Evolutionary conservation across 2,797 vertebrate species (phyloP), one percentile per base, ranked within the genome.

Genomic region (Schizothorax lantsangensis): DNA sequence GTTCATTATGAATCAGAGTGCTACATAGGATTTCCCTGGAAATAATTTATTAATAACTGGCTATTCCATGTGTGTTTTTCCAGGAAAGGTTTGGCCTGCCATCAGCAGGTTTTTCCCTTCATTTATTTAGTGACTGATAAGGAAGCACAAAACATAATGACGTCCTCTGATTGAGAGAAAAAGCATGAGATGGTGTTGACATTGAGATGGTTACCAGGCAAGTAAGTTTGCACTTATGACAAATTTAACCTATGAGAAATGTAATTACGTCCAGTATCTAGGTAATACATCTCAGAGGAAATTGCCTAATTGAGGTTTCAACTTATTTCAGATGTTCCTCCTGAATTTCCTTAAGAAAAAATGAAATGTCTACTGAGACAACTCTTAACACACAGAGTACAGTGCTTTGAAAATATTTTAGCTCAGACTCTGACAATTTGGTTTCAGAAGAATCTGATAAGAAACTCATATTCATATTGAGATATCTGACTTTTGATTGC

Each of bases 121-220:
- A 66, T 81, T 86, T 86, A 71, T 81, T 81, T 86, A 40, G 23
- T 49, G 17, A 81, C 85, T 75, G 57, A 86, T 86, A 80, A 80
- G 84, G 57, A 74, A 54, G 79, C 19, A 1, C 45, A 49, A 38
- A 74, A 26, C 43, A 74, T 64, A 52, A 62, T 72, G 62, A 86
- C 17, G 30, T 86, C 5, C 66, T 64, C 43, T 79, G 43, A 72
- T 72, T 85, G 10, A 47, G 5, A 81, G 43, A 33, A 49, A 49
- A 15, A 21, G 6, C 6, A 2, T 11, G 26, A 79, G 45, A 30
- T 14, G 2, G 14, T 38, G 43, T 47, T 81, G 59, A 66, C 57
- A 45, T 6, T 6, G 14, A 38, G 19, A 33, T 47, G 43, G 26
- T 68, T 68, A 68, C 19, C 26, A 8, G 40, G 38, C 7, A 26